Evolutionary conservation across 2,888 invertebrate species (phyloP), one percentile per base, ranked within the genome.

Genomic region (Monopis laevigella): DNA sequence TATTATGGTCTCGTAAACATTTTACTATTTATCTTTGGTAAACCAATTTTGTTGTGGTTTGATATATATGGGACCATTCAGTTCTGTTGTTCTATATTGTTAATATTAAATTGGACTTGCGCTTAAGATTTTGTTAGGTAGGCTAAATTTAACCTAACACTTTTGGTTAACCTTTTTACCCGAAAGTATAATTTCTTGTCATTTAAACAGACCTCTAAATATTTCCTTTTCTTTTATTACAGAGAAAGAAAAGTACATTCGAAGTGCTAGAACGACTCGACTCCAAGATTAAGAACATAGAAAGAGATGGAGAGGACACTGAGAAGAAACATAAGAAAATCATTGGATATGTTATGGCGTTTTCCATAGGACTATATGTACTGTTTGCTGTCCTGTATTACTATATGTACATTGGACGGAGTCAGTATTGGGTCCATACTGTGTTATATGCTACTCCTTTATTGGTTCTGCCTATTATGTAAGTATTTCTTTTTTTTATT

Each of bases 391-490:
- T 89, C 19, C 58, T 90, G 18, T 89, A 92, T 63, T 88, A 90
- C 62, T 94, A 90, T 59, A 90, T 92, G 71, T 88, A 88, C 52
- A 92, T 89, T 50, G 90, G 92, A 46, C 89, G 90, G 44, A 86
- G 87, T 42, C 87, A 88, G 51, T 57, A 69, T 40, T 85, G 90
- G 77, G 75, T 86, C 46, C 88, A 92, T 51, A 86, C 88, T 45
- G 58, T 93, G 42, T 73, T 92, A 47, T 92, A 92, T 63, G 86
- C 90, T 10, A 85, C 88, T 43, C 94, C 94, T 12, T 72, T 96
- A 41, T 66, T 95, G 17, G 75, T 92, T 41, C 87, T 95, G 57
- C 94, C 96, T 41, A 58, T 94, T 43, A 61, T 96, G 96, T 96
- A 74, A 90, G 93, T 85, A 48, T 48, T n/a, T n/a, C n/a, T n/a